These are phyloP conservation scores for Belgica antarctica DNA, from an alignment of 2,888 invertebrate genomes.

Conservation along the genomic window DNA sequence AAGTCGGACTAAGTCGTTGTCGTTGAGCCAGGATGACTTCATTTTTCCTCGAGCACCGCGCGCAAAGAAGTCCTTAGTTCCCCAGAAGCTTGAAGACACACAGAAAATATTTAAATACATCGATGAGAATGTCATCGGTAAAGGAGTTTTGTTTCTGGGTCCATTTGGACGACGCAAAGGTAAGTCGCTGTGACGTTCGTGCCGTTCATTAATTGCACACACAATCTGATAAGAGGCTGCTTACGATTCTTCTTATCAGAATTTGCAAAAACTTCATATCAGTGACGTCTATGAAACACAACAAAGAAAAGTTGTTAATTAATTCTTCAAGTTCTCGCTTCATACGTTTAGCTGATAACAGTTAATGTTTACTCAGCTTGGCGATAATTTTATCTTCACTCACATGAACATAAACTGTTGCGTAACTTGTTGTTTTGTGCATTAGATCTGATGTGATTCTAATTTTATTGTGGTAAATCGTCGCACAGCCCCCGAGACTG, in stretches of 20 bases:
- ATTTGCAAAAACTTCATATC: neutral
- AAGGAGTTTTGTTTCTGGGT: conserved; percentile 75
- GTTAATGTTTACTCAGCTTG: no score
- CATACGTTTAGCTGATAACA: neutral
- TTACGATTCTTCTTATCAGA: no score
- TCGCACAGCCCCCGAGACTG: no score
- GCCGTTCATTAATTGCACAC: neutral
- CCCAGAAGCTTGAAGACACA: conserved; percentile 65
- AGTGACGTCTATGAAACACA: neutral
- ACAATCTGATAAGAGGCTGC: no score
- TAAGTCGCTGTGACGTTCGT: conserved; percentile 55
- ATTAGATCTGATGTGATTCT: no score
- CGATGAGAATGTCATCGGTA: conserved; percentile 77
- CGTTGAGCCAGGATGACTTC: conserved; percentile 53
- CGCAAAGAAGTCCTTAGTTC: conserved; percentile 39
- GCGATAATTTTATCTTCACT: no score
- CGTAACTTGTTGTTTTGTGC: no score
- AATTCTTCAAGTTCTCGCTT: neutral
- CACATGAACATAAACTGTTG: no score
- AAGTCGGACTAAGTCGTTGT: conserved; percentile 51
- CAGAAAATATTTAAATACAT: conserved; percentile 73
- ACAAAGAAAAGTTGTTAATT: conserved; percentile 2
- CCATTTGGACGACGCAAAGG: conserved; percentile 81
- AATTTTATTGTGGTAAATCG: no score
- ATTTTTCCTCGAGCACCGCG: conserved; percentile 49